Evolutionary conservation across 2,888 invertebrate species (phyloP).

Genomic region (Ethmia dodecea): DNA sequence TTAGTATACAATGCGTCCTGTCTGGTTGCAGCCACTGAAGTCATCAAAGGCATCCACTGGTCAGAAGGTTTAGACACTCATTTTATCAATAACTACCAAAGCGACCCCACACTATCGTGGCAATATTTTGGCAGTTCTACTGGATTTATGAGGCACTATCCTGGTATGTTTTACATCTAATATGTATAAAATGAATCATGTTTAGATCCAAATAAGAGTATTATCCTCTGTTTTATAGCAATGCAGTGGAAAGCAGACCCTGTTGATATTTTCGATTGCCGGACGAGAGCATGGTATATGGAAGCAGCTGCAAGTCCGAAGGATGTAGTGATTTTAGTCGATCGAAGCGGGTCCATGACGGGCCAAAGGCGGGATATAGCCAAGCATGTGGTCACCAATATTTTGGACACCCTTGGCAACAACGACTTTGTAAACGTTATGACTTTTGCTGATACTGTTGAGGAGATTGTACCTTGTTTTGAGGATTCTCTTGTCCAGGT

Average conservation of each 20-base stretch:
- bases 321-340: constrained; percentile 91
- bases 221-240: constrained; percentile 57
- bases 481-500: constrained; percentile 94
- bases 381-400: constrained; percentile 89
- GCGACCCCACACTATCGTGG: constrained; percentile 94
- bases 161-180: constrained; percentile 80
- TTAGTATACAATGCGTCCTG: no score
- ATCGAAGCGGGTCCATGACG: constrained; percentile 95
- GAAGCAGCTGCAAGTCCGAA: constrained; percentile 98
- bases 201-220: no score
- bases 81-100: constrained; percentile 91
- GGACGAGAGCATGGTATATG: constrained; percentile 97
- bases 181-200: no score
- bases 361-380: constrained; percentile 94
- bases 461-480: constrained; percentile 92
- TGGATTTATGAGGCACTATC: constrained; percentile 98
- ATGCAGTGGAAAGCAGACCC: constrained; percentile 88
- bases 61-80: constrained; percentile 93
- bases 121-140: constrained; percentile 98
- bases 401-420: constrained; percentile 96
- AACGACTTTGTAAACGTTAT: constrained; percentile 99
- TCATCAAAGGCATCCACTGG: constrained; percentile 96
- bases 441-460: constrained; percentile 90
- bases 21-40: constrained; percentile 81
- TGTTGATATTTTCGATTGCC: constrained; percentile 96